phyloP scores from a whole-genome alignment of 1,140 invertebrate genomes.

The Ooceraea biroi region DNA sequence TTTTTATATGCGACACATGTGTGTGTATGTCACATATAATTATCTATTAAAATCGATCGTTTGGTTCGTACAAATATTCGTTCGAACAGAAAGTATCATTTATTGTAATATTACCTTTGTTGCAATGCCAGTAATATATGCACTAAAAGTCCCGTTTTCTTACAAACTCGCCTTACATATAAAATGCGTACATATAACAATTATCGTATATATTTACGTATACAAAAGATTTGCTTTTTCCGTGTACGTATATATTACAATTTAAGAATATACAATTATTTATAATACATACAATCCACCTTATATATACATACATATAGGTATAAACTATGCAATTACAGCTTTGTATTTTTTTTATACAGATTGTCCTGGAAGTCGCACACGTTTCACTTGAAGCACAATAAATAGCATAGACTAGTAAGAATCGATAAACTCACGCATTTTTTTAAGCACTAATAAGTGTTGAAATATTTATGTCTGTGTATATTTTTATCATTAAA shows the following conservation, averaged over 20 bases:
- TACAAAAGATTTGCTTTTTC: slow-evolving; percentile 49
- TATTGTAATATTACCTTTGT: slow-evolving; percentile 1
- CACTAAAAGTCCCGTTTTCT: neutral
- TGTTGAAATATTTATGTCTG: neutral
- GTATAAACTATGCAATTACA: slow-evolving; percentile 28
- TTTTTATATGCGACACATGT: slow-evolving; percentile 32
- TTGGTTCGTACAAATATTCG: slow-evolving; percentile 15
- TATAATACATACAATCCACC: slow-evolving; percentile 49
- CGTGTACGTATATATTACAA: slow-evolving; percentile 36
- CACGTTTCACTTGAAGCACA: neutral
- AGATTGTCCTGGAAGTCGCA: slow-evolving; percentile 11
- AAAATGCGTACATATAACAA: slow-evolving; percentile 25
- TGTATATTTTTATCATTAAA: too few relatives aligned
- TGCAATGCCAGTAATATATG: neutral
- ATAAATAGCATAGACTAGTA: neutral
- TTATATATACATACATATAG: neutral
- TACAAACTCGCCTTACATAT: slow-evolving; percentile 20
- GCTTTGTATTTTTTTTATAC: slow-evolving; percentile 18
- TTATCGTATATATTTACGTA: neutral
- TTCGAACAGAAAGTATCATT: slow-evolving; percentile 30
- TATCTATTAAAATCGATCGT: neutral
- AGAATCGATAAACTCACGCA: neutral
- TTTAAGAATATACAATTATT: slow-evolving; percentile 25
- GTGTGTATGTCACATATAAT: neutral
- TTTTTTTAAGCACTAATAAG: slow-evolving; percentile 11